Percentiles rank a stretch among this genome's conserved stretches.
Conservation (phyloP, 2,888 invertebrate genomes). For the Ophioninae sp. region DNA sequence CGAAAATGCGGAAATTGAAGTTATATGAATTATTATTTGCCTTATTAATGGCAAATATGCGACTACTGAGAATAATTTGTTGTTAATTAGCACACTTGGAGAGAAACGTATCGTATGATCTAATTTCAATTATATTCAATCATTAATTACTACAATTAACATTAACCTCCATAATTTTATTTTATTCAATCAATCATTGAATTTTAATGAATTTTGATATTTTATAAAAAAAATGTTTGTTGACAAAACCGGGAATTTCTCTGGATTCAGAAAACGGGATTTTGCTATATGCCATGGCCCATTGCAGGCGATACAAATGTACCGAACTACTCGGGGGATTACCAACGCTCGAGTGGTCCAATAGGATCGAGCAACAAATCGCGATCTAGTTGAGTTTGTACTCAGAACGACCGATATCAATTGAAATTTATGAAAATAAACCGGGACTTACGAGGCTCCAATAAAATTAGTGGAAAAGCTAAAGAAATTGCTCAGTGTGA, state of each 20-base stretch:
- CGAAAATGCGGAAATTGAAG: too few relatives aligned
- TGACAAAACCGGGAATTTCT: background rate
- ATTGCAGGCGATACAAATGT: conserved; percentile 18
- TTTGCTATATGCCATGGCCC: conserved; percentile 44
- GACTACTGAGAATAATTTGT: too few relatives aligned
- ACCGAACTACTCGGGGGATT: conserved; percentile 16
- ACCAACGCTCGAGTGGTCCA: background rate
- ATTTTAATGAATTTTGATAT: background rate
- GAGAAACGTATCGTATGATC: too few relatives aligned
- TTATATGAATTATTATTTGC: too few relatives aligned
- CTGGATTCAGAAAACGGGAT: conserved; percentile 29
- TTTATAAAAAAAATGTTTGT: background rate
- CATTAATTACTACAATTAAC: too few relatives aligned
- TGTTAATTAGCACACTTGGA: too few relatives aligned
- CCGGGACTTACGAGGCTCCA: background rate
- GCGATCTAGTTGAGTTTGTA: background rate
- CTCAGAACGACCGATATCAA: background rate
- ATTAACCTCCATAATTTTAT: too few relatives aligned
- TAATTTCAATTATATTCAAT: too few relatives aligned
- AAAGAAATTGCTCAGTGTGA: background rate
- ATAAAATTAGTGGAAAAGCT: background rate
- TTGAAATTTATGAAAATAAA: background rate
- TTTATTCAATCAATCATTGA: background rate
- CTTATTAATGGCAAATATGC: too few relatives aligned
- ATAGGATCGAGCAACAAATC: background rate